Base-by-base conservation (phyloP, 2,113 vertebrate species). In the Lonchura striata region DNA sequence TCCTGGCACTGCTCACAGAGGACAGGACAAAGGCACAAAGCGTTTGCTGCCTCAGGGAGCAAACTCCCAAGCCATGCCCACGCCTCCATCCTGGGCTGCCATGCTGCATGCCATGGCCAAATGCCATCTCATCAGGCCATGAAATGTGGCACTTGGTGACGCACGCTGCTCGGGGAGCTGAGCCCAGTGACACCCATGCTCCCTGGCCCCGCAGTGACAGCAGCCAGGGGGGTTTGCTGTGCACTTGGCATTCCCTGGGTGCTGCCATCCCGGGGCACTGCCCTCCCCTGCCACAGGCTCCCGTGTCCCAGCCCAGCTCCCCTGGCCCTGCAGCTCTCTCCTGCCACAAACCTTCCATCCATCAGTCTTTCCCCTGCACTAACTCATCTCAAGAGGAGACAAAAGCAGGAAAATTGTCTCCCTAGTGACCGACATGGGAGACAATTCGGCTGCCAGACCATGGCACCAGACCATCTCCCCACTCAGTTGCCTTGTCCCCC, bases 171-270 rank as follows among this genome's bases (percentile, higher is more conserved):
- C 10, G 0, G 1, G 74, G 81, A 76, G 64, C 75, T 14, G 46
- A 91, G 82, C 90, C 57, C 71, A 14, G 22, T 0, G 13, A 41
- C 49, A 52, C 56, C 53, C 9, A 3, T 15, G 35, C 52, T 59
- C 50, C 3, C 28, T 0, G 0, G 86, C 35, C 41, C 44, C 0
- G 0, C 44, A 7, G 49, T 37, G 90, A 81, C 37, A 17, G 77
- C 81, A 53, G 59, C 41, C 54, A 3, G 68, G 2, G 54, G 3
- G 72, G 41, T 81, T 91, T 78, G 88, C 19, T 49, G 87, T 41
- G 37, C 74, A 4, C 30, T 81, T 61, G 68, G 78, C 49, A 63
- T 57, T 66, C 84, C 70, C 69, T 50, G 57, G 4, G 15, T 23
- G 57, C 82, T 60, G 93, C 66, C 56, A 3, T 23, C 86, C 57